phyloP scores from a whole-genome alignment of 2,888 invertebrate genomes.

The Dione juno region DNA sequence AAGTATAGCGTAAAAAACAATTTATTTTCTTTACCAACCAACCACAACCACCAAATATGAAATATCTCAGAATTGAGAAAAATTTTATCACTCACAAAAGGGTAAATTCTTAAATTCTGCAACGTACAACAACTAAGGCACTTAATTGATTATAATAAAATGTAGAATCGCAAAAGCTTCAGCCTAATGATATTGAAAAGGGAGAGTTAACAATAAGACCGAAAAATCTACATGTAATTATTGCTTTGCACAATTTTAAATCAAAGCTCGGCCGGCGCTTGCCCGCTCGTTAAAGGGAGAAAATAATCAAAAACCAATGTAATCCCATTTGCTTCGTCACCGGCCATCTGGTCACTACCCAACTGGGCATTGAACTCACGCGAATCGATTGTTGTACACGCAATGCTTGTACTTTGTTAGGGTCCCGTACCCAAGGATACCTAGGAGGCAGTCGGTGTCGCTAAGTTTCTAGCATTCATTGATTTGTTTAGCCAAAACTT shows the following conservation, averaged over 20 bases:
- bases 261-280: constrained; percentile 16
- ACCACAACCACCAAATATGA: too few species aligned
- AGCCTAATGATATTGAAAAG: not conserved
- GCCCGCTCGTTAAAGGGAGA: constrained; percentile 16
- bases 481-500: too few species aligned
- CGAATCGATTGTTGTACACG: constrained; percentile 29
- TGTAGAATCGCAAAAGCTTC: not conserved
- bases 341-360: constrained; percentile 24
- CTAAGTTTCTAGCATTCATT: not conserved
- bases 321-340: constrained; percentile 33
- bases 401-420: constrained; percentile 13
- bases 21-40: too few species aligned
- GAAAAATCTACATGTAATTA: constrained; percentile 5
- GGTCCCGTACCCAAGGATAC: constrained; percentile 6
- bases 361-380: constrained; percentile 26
- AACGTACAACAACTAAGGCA: not conserved
- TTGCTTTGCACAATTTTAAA: constrained; percentile 19
- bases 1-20: not conserved
- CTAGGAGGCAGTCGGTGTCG: not conserved
- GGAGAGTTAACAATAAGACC: not conserved
- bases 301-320: constrained; percentile 36
- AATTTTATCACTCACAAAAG: too few species aligned
- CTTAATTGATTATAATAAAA: not conserved
- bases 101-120: too few species aligned
- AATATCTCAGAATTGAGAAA: too few species aligned